Conservation (phyloP, 1,140 invertebrate genomes). For the Asbolus verrucosus region DNA sequence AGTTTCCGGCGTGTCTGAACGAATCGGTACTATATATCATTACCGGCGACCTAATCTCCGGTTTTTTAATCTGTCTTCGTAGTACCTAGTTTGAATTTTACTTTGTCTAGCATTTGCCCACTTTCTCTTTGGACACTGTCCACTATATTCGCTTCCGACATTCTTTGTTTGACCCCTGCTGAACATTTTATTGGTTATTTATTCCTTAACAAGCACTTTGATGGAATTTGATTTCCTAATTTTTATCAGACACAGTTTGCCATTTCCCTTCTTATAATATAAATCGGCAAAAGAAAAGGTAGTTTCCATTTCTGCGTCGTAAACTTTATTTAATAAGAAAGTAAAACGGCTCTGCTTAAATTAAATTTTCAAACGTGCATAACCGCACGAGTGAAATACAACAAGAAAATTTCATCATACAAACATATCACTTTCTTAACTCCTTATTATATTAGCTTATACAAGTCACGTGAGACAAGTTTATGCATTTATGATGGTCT, state of each 20-base stretch:
- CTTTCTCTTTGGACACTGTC: slow-evolving; percentile 28
- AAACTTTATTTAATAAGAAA: slow-evolving; percentile 2
- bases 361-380: neutral
- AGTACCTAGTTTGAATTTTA: slow-evolving; percentile 21
- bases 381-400: neutral
- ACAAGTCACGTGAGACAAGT: neutral
- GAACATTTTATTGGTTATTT: slow-evolving; percentile 33
- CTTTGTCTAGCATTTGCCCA: slow-evolving; percentile 25
- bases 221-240: neutral
- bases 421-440: slow-evolving; percentile 16
- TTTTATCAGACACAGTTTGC: neutral
- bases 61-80: slow-evolving; percentile 8
- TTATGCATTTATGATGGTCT: slow-evolving; percentile 6
- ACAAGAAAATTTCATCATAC: neutral
- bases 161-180: slow-evolving; percentile 37
- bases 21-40: slow-evolving; percentile 6
- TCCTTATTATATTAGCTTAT: neutral
- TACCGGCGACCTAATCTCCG: slow-evolving; percentile 4
- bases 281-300: slow-evolving; percentile 31
- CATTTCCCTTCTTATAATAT: too few relatives aligned
- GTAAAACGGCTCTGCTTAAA: slow-evolving; percentile 10
- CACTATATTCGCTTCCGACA: slow-evolving; percentile 33
- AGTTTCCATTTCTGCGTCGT: neutral
- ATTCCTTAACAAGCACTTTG: slow-evolving; percentile 5
- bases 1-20: neutral